A percentile compares a stretch with the other conserved stretches of the same genome.
phyloP scores from a whole-genome alignment of 1,140 invertebrate species.

The Saccostrea echinata region DNA sequence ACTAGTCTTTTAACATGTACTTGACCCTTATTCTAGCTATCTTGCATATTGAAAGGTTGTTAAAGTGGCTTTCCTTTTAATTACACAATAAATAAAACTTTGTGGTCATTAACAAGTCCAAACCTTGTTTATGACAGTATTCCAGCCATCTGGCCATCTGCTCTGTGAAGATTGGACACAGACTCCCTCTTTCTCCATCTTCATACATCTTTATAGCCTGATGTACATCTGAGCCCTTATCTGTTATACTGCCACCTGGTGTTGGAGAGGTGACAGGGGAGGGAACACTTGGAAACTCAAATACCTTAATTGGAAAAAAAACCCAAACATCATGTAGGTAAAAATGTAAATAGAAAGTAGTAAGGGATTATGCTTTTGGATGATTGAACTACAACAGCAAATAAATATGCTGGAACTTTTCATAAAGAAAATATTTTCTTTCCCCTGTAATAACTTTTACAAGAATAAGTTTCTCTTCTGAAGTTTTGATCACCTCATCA shows the following conservation, averaged over 20 bases:
- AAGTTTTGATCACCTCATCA: no score
- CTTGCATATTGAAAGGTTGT: neutral
- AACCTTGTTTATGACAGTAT: constrained; percentile 67
- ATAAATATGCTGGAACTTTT: no score
- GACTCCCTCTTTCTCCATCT: constrained; percentile 66
- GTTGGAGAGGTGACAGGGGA: constrained; percentile 29
- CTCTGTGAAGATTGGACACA: constrained; percentile 63
- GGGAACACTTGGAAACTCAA: constrained; percentile 59
- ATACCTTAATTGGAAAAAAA: constrained; percentile 48
- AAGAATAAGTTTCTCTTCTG: no score
- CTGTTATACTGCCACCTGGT: neutral
- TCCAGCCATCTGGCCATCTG: constrained; percentile 65
- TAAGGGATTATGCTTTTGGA: no score
- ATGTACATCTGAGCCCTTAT: constrained; percentile 39
- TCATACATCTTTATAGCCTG: constrained; percentile 63
- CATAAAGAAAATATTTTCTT: no score
- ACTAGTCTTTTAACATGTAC: neutral
- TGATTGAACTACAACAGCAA: no score
- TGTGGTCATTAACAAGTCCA: neutral
- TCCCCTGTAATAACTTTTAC: no score
- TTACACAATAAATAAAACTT: neutral
- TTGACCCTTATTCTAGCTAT: neutral
- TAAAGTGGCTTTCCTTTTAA: neutral
- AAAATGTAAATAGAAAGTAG: no score
- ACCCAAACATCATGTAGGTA: neutral